Evolutionary conservation across 2,888 invertebrate species (phyloP), one percentile per base, ranked within the genome.

Genomic region (Hemaris fuciformis): DNA sequence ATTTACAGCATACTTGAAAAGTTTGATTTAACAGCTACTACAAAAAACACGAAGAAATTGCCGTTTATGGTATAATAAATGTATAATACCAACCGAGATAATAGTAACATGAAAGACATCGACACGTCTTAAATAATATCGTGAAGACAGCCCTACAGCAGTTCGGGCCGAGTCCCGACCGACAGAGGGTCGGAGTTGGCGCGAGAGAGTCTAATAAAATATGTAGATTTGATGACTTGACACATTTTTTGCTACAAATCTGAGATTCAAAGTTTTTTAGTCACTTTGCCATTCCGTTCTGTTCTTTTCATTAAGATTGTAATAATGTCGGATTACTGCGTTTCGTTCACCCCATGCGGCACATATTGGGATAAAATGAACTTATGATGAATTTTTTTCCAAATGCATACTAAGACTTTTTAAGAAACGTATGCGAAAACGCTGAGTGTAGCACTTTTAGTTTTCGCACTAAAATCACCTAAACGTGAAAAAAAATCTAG

Each of bases 161-260:
- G 72, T 80, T 75, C 75, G 78, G 81, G 38, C 38, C 38, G 38
- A 38, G 38, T 80, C 80, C 80, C 83, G 73, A 80, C 82, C 81
- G 79, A 81, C 88, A 79, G 90, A 90, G 88, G 90, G 89, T 87
- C 85, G 83, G 80, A 84, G 82, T 83, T 80, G 82, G 83, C 82
- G 83, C 85, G 85, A 83, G 85, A 85, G 85, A 87, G 78, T 82
- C 89, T 89, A 91, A 91, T 92, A 91, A 91, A 92, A 92, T 92
- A 91, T 91, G 92, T 87, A 92, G 92, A 92, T 92, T 91, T 91
- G 91, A 92, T 91, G 91, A 92, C 90, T 91, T 92, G 91, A 89
- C 91, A 92, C 89, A 90, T 91, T 91, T 91, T 89, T 92, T 91
- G 89, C 80, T 83, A 88, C 88, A 89, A 91, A 90, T 91, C 90